Percentiles rank a stretch among this genome's conserved stretches.
phyloP scores from a whole-genome alignment of 2,113 vertebrate genomes.

The Lophotis ruficrista region DNA sequence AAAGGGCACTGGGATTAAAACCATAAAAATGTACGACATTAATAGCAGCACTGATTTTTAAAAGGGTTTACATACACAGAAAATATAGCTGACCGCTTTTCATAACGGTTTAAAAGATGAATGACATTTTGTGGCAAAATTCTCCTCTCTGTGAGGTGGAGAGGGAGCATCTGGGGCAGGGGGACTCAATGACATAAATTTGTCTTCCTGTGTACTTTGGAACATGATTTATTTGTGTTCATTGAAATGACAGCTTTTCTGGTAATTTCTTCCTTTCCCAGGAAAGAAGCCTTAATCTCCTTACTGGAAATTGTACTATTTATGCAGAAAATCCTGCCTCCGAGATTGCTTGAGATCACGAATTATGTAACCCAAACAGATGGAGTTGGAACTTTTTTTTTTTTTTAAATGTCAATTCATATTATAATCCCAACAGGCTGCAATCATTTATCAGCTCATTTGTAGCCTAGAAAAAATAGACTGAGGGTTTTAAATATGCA shows the following conservation, averaged over 20 bases:
- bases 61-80: neutral
- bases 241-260: conserved; percentile 61
- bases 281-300: conserved; percentile 70
- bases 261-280: conserved; percentile 63
- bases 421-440: conserved; percentile 57
- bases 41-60: neutral
- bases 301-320: conserved; percentile 75
- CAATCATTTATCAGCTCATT: conserved; percentile 50
- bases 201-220: conserved; percentile 54
- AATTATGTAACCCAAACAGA: conserved; percentile 78
- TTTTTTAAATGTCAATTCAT: conserved; percentile 52
- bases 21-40: neutral
- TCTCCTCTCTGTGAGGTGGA: neutral
- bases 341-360: conserved; percentile 70
- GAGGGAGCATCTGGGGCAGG: conserved; percentile 2
- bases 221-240: conserved; percentile 55
- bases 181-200: conserved; percentile 26
- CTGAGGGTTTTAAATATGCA: neutral
- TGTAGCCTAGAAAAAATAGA: neutral
- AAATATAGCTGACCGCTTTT: neutral
- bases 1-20: neutral
- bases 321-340: conserved; percentile 71
- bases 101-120: neutral
- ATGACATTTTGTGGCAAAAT: neutral
- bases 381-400: conserved; percentile 53